Conservation (phyloP, 2,113 vertebrate genomes). For the Ibidorhyncha struthersii region DNA sequence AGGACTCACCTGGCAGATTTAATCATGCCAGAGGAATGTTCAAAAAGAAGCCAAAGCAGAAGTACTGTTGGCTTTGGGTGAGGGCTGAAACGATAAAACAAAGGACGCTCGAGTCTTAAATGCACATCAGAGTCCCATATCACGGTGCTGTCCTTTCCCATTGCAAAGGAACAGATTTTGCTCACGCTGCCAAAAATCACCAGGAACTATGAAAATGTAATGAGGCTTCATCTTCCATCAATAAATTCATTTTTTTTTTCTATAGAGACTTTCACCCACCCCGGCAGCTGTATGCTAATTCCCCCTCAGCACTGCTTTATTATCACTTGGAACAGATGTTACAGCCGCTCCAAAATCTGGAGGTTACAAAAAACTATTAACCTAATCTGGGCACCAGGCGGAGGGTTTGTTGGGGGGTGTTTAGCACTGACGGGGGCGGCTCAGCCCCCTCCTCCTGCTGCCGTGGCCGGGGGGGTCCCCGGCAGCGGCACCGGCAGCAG, state of each 20-base stretch:
- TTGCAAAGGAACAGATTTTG: conserved; percentile 10
- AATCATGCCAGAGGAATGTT: background rate
- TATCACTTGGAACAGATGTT: conserved; percentile 63
- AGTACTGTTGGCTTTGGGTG: background rate
- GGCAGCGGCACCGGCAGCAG: fast-evolving
- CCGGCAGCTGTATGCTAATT: conserved; percentile 65
- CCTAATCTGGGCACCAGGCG: background rate
- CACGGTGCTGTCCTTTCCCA: background rate
- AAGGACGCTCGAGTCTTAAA: background rate
- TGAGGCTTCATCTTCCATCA: conserved; percentile 27
- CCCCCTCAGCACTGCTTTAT: conserved; percentile 19
- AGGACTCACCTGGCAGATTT: background rate
- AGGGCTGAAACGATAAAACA: background rate
- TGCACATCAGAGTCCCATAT: background rate
- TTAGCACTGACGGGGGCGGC: background rate
- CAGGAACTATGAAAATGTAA: conserved; percentile 19
- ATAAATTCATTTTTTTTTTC: background rate
- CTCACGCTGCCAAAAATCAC: conserved; percentile 19
- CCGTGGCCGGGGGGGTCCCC: background rate
- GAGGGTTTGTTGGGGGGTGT: background rate
- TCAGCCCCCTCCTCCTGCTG: background rate
- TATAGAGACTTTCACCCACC: background rate
- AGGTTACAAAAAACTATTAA: conserved; percentile 64
- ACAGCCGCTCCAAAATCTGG: conserved; percentile 14
- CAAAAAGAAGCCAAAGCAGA: background rate